Evolutionary conservation across 2,797 vertebrate species (phyloP).

Genomic region (Phoeniculus purpureus): DNA sequence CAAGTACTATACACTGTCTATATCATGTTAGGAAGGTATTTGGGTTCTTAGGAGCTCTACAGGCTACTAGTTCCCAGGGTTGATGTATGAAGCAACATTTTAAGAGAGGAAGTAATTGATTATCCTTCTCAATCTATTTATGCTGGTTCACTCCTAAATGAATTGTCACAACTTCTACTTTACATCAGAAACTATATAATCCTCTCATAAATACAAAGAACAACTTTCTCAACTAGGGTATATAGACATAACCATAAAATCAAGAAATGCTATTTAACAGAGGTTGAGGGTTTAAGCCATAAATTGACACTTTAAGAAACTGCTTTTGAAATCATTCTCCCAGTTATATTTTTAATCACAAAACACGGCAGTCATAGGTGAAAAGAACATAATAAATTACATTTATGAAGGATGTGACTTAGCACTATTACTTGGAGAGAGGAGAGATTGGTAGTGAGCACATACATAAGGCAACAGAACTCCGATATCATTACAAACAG

Average conservation of each 20-base stretch:
- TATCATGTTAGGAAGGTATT: not conserved
- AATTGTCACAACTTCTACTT: constrained; percentile 33
- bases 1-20: not conserved
- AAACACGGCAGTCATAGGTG: constrained; percentile 7
- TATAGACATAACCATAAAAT: constrained; percentile 9
- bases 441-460: not conserved
- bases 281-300: constrained; percentile 13
- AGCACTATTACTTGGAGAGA: not conserved
- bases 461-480: not conserved
- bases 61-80: not conserved
- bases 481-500: not conserved
- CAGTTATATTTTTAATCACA: constrained; percentile 26
- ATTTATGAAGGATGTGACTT: constrained; percentile 11
- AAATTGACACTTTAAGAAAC: not conserved
- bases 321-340: constrained; percentile 26
- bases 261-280: constrained; percentile 9
- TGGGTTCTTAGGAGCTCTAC: not conserved
- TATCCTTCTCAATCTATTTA: constrained; percentile 11
- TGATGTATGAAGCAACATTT: constrained; percentile 21
- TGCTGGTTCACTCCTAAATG: not conserved
- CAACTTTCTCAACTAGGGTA: not conserved
- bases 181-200: constrained; percentile 23
- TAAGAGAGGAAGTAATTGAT: constrained; percentile 27
- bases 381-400: constrained; percentile 27
- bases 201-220: constrained; percentile 15